Conservation (phyloP, 2,888 invertebrate species). For the Gari tellinella region DNA sequence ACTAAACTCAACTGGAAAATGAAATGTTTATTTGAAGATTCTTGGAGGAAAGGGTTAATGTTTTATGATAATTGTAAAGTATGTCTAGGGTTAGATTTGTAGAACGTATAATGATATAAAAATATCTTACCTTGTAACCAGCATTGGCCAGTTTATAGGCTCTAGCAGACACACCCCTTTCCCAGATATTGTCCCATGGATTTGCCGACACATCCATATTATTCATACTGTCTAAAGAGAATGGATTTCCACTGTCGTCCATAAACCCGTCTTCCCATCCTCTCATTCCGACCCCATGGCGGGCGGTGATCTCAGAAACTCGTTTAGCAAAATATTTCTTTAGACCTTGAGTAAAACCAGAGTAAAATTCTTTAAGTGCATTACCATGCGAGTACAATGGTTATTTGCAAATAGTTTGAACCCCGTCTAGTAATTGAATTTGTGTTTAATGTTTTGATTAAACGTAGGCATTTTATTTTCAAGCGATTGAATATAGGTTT, state of each 20-base stretch:
- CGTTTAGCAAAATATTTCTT: conserved; percentile 63
- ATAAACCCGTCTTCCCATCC: conserved; percentile 79
- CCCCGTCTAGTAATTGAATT: too few species aligned
- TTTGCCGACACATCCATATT: conserved; percentile 57
- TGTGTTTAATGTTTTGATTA: too few species aligned
- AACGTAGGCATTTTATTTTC: too few species aligned
- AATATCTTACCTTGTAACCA: conserved; percentile 76
- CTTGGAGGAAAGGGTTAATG: too few species aligned
- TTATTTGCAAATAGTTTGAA: too few species aligned
- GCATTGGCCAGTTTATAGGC: conserved; percentile 74
- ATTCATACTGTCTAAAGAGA: conserved; percentile 33
- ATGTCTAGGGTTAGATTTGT: neutral
- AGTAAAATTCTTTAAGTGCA: too few species aligned
- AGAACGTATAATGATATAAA: too few species aligned
- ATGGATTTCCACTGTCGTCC: conserved; percentile 47
- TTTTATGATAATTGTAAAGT: too few species aligned
- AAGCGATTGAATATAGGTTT: too few species aligned
- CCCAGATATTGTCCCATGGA: conserved; percentile 76
- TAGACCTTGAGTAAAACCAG: conserved; percentile 35
- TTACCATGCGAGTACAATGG: too few species aligned
- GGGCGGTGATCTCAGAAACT: conserved; percentile 44
- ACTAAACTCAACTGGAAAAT: too few species aligned
- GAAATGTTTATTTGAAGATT: too few species aligned
- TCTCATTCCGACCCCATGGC: conserved; percentile 55
- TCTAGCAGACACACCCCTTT: conserved; percentile 65